phyloP scores from a whole-genome alignment of 2,888 invertebrate species.

The Tricholauxania praeusta region DNA sequence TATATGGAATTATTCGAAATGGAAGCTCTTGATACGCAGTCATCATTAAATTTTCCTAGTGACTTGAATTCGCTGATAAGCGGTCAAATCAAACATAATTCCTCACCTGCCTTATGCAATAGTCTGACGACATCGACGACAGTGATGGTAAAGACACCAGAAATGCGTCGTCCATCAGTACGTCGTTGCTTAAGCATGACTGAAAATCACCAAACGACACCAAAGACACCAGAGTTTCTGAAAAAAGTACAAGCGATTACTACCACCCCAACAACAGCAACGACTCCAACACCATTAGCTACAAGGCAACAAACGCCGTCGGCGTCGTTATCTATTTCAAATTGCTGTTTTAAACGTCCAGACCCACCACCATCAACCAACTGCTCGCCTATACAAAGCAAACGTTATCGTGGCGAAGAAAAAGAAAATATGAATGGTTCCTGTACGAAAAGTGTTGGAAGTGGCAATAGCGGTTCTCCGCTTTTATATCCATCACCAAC shows the following conservation, averaged over 20 bases:
- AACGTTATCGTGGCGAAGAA: slow-evolving; percentile 66
- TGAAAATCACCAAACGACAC: slow-evolving; percentile 59
- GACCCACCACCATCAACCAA: slow-evolving; percentile 72
- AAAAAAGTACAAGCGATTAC: slow-evolving; percentile 56
- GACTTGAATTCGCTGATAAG: slow-evolving; percentile 73
- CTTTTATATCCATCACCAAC: slow-evolving; percentile 24
- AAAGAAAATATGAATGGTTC: slow-evolving; percentile 58
- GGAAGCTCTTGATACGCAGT: slow-evolving; percentile 67
- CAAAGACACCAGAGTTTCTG: slow-evolving; percentile 63
- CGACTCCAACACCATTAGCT: slow-evolving; percentile 51
- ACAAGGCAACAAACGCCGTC: slow-evolving; percentile 32
- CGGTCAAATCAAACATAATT: slow-evolving; percentile 69
- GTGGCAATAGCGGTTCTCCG: not conserved
- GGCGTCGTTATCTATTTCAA: slow-evolving; percentile 43
- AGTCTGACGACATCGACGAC: slow-evolving; percentile 13
- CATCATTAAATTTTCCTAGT: slow-evolving; percentile 68
- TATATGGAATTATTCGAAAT: slow-evolving; percentile 73
- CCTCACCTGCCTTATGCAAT: slow-evolving; percentile 30
- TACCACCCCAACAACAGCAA: slow-evolving; percentile 47
- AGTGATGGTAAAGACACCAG: slow-evolving; percentile 64
- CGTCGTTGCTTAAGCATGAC: slow-evolving; percentile 70
- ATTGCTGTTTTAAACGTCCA: slow-evolving; percentile 74
- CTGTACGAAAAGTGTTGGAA: slow-evolving; percentile 15
- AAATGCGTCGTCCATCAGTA: slow-evolving; percentile 67
- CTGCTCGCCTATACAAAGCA: slow-evolving; percentile 67